Conservation (phyloP, 2,888 invertebrate species). For the Phaonia tiefii region DNA sequence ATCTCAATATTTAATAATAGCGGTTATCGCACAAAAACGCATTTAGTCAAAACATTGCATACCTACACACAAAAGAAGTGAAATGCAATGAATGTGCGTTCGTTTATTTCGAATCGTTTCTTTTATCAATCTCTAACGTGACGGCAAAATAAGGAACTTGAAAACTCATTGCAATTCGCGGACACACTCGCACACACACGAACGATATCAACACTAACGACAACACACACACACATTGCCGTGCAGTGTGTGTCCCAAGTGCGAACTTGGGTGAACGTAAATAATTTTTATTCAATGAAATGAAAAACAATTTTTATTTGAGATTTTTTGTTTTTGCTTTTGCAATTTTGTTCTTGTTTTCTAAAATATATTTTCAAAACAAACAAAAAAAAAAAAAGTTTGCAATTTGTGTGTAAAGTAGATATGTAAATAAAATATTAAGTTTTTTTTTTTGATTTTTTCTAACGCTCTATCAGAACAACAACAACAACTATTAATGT, state of each 20-base stretch:
- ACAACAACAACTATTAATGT: background rate
- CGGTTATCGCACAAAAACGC: too few species aligned
- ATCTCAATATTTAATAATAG: too few species aligned
- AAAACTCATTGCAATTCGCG: conserved; percentile 28
- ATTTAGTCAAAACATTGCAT: background rate
- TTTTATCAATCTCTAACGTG: conserved; percentile 20
- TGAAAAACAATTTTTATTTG: conserved; percentile 59
- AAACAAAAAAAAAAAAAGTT: too few species aligned
- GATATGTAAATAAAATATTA: conserved; percentile 20
- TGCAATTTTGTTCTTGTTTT: conserved; percentile 43
- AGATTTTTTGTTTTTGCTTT: conserved; percentile 29
- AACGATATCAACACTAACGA: background rate
- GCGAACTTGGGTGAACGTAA: conserved; percentile 76
- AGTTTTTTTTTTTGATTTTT: conserved; percentile 27
- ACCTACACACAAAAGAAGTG: background rate
- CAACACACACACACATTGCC: conserved; percentile 29
- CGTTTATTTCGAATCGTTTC: too few species aligned
- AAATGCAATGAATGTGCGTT: conserved; percentile 44
- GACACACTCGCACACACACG: conserved; percentile 15
- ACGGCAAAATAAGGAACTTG: conserved; percentile 34
- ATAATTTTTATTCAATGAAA: conserved; percentile 77
- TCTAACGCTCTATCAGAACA: background rate
- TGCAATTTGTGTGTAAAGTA: too few species aligned
- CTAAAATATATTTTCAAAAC: conserved; percentile 32
- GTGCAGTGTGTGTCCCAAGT: conserved; percentile 62